Percentiles rank a stretch among this genome's conserved stretches.
These are phyloP conservation scores for Brachionus sp. DNA, from an alignment of 1,140 invertebrate species.

Conservation along the genomic window DNA sequence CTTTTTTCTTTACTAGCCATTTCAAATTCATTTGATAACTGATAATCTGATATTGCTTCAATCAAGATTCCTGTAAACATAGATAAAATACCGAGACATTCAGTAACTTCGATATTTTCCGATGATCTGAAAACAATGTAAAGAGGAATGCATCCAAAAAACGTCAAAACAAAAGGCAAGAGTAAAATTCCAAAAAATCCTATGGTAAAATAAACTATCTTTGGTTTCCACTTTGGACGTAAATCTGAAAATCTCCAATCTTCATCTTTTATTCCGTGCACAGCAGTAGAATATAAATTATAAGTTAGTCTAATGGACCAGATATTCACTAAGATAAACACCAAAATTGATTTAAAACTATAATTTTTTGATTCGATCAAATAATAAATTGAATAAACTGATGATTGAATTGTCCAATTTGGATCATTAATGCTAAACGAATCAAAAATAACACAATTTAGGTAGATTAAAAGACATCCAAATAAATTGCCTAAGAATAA, in stretches of 20 bases:
- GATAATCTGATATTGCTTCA: constrained; percentile 8
- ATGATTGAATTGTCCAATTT: constrained; percentile 21
- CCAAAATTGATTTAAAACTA: background rate
- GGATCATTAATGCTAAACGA: constrained; percentile 38
- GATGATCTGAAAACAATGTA: background rate
- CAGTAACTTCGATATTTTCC: background rate
- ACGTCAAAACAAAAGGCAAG: background rate
- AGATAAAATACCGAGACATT: background rate
- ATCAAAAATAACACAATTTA: constrained; percentile 30
- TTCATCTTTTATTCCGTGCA: constrained; percentile 7
- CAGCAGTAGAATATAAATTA: constrained; percentile 1
- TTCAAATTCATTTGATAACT: background rate
- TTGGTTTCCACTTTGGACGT: constrained; percentile 4
- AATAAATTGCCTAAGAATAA: constrained; percentile 9
- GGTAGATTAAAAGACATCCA: background rate
- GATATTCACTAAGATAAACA: background rate
- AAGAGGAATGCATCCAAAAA: background rate
- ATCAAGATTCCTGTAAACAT: background rate
- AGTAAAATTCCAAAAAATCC: constrained; percentile 20
- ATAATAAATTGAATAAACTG: constrained; percentile 19
- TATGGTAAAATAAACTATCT: background rate
- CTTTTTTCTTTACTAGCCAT: background rate
- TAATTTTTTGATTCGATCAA: background rate
- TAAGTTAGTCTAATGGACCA: constrained; percentile 21
- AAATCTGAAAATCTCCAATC: constrained; percentile 41